Percentiles rank a stretch among this genome's conserved stretches.
These are phyloP conservation scores for Euproctis similis DNA, from an alignment of 2,888 invertebrate genomes.

Conservation along the genomic window DNA sequence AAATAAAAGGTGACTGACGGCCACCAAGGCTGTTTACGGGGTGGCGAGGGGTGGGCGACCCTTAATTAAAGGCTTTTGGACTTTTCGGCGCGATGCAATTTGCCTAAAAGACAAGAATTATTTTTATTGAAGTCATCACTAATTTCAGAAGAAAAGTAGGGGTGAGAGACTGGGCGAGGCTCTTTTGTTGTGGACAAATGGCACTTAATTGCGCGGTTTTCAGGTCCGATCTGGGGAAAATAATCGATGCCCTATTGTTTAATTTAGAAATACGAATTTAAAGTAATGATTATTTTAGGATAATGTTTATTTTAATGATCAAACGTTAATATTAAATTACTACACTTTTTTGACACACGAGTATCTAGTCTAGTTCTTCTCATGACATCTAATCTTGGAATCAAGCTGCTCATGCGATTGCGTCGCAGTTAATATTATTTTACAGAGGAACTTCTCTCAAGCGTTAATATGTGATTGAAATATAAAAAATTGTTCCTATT, in stretches of 20 bases:
- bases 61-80: slow-evolving; percentile 76
- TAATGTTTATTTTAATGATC: no score
- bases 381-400: no score
- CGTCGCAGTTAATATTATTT: no score
- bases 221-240: slow-evolving; percentile 37
- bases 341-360: no score
- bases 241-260: slow-evolving; percentile 43
- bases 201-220: slow-evolving; percentile 69
- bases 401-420: no score
- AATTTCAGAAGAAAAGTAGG: slow-evolving; percentile 63
- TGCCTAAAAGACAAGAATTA: slow-evolving; percentile 76
- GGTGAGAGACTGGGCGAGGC: slow-evolving; percentile 31
- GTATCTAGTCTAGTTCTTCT: no score
- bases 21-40: slow-evolving; percentile 66
- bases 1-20: slow-evolving; percentile 76
- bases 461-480: no score
- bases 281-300: no score
- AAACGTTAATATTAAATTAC: no score
- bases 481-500: no score
- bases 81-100: slow-evolving; percentile 76
- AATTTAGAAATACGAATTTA: no score
- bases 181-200: slow-evolving; percentile 70
- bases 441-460: no score
- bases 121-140: slow-evolving; percentile 77
- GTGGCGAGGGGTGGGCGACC: slow-evolving; percentile 58